Percentiles rank a stretch among this genome's conserved stretches.
phyloP scores from a whole-genome alignment of 2,113 vertebrate species.

The Heterotilapia buettikoferi region DNA sequence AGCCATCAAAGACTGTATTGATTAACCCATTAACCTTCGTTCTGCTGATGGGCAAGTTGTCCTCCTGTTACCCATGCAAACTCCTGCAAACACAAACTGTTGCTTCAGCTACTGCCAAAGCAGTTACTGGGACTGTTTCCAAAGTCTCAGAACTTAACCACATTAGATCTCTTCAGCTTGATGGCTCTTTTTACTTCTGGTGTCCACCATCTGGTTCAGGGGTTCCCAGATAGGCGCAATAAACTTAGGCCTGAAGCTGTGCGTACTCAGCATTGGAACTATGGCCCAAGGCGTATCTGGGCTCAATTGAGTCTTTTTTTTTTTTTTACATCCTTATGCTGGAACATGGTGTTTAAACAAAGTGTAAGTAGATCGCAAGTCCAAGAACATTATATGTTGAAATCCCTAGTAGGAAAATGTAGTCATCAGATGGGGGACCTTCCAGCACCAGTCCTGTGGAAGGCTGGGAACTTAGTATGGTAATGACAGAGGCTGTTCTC shows the following conservation, averaged over 20 bases:
- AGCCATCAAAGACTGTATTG: background rate
- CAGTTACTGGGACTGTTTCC: background rate
- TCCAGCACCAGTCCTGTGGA: background rate
- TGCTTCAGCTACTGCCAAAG: background rate
- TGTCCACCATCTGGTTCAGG: background rate
- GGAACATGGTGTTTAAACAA: background rate
- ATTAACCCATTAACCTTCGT: background rate
- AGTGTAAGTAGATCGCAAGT: background rate
- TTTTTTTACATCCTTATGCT: background rate
- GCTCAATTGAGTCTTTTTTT: background rate
- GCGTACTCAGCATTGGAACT: background rate
- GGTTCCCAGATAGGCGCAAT: background rate
- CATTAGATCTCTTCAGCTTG: background rate
- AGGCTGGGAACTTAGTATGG: background rate
- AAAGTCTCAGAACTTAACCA: fast-evolving
- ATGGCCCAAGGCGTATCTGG: background rate
- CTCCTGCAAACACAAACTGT: background rate
- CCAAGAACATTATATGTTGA: background rate
- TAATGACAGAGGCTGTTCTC: background rate
- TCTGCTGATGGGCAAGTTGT: background rate
- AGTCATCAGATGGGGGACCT: background rate
- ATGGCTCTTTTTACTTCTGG: background rate
- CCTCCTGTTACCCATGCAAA: background rate
- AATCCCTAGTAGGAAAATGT: background rate
- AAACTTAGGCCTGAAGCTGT: background rate